phyloP scores from a whole-genome alignment of 2,888 invertebrate species.

The Ennomos erosarius region DNA sequence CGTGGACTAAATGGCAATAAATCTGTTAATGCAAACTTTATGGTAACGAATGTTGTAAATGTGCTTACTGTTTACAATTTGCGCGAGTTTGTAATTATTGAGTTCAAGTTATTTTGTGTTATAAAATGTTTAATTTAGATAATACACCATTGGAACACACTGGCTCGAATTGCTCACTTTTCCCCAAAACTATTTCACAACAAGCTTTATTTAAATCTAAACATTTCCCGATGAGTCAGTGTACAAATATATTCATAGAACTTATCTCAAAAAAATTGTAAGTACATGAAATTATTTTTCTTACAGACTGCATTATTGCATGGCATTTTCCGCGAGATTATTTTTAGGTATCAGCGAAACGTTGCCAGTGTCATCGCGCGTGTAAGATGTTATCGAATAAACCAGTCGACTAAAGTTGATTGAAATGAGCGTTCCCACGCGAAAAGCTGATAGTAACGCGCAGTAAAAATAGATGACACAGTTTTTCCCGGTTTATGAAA shows the following conservation, averaged over 20 bases:
- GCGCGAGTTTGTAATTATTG: conserved; percentile 2
- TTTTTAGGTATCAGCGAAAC: conserved; percentile 1
- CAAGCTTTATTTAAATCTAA: too few relatives aligned
- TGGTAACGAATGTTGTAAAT: too few relatives aligned
- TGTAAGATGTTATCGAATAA: conserved; percentile 30
- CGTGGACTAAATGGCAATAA: conserved; percentile 23
- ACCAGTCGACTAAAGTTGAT: conserved; percentile 39
- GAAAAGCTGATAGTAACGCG: conserved; percentile 44
- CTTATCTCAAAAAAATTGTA: too few relatives aligned
- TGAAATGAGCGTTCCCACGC: conserved; percentile 35
- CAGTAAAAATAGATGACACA: conserved; percentile 63
- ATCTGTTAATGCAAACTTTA: conserved; percentile 26
- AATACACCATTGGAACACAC: too few relatives aligned
- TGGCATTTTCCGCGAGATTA: conserved; percentile 16
- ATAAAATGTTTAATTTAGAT: too few relatives aligned
- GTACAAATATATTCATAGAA: too few relatives aligned
- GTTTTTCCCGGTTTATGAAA: conserved; percentile 60
- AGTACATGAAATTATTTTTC: too few relatives aligned
- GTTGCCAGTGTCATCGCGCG: conserved; percentile 15
- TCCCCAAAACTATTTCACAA: too few relatives aligned
- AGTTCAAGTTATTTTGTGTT: too few relatives aligned
- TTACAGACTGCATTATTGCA: background rate
- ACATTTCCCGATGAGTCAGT: too few relatives aligned
- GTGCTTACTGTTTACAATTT: conserved; percentile 15
- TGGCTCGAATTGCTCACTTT: too few relatives aligned